A percentile compares a stretch with the other conserved stretches of the same genome.
These are phyloP conservation scores for Leptocoma aspasia DNA, from an alignment of 2,113 vertebrate species.

Conservation along the genomic window DNA sequence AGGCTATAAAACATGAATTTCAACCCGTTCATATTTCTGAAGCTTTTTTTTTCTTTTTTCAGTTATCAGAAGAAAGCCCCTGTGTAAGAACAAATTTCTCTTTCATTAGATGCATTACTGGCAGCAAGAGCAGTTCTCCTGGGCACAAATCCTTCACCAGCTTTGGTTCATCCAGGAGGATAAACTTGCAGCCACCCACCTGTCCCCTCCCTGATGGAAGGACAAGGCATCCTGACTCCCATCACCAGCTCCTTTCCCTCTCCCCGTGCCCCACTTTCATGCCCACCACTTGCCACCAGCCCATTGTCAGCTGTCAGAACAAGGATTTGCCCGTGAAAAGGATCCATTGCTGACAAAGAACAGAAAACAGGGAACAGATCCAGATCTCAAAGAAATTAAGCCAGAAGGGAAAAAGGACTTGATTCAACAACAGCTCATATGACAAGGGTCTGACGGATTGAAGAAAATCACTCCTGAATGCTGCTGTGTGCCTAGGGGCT, in stretches of 20 bases:
- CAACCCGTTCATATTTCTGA: background rate
- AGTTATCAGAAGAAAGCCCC: background rate
- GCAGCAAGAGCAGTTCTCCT: background rate
- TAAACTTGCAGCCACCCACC: background rate
- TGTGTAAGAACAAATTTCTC: background rate
- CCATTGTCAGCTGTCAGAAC: background rate
- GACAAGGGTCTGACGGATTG: background rate
- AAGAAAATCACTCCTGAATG: background rate
- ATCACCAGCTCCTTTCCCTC: background rate
- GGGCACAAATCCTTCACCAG: background rate
- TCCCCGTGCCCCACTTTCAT: fast-evolving
- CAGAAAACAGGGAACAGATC: background rate
- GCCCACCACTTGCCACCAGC: background rate
- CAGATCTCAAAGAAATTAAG: background rate
- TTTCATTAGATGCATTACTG: background rate
- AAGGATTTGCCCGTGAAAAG: fast-evolving
- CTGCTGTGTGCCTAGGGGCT: background rate
- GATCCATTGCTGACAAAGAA: background rate
- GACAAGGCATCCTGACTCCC: background rate
- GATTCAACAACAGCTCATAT: background rate
- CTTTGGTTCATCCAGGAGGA: background rate
- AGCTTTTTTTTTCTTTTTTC: background rate
- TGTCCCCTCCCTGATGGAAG: background rate
- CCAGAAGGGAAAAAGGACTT: background rate
- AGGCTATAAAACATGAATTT: background rate